Evolutionary conservation across 92 coral and sea anemone species (phyloP).

Genomic region (Actinostola sp.): DNA sequence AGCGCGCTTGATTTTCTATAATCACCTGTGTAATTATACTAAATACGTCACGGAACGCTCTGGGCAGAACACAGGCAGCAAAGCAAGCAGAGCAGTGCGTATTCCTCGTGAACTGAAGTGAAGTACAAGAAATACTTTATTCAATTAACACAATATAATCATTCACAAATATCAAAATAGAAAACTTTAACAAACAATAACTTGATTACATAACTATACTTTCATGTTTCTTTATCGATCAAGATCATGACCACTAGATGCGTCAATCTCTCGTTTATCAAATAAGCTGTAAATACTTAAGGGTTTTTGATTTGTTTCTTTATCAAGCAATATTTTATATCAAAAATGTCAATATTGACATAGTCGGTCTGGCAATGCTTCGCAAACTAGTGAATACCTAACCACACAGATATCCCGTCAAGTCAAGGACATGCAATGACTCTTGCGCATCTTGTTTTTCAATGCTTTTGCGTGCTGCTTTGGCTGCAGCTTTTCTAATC

Average conservation of each 20-base stretch:
- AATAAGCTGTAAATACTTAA: not conserved
- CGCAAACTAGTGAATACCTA: too few relatives aligned
- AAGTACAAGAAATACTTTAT: slow-evolving; percentile 3
- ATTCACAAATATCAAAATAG: not conserved
- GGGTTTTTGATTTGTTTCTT: not conserved
- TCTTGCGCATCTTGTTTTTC: too few relatives aligned
- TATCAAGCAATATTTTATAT: not conserved
- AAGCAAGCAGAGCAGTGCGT: too few relatives aligned
- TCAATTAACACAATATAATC: not conserved
- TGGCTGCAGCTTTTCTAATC: not conserved
- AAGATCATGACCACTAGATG: too few relatives aligned
- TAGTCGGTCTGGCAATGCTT: too few relatives aligned
- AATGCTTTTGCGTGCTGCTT: not conserved
- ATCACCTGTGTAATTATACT: too few relatives aligned
- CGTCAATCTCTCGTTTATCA: not conserved
- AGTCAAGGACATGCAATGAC: too few relatives aligned
- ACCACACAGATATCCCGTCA: too few relatives aligned
- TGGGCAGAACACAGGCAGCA: too few relatives aligned
- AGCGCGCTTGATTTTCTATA: too few relatives aligned
- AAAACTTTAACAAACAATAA: slow-evolving; percentile 1
- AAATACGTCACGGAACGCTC: too few relatives aligned
- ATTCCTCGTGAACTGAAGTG: too few relatives aligned
- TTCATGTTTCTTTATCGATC: not conserved
- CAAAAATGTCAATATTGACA: not conserved
- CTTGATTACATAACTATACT: not conserved